phyloP scores from a whole-genome alignment of 2,797 vertebrate genomes.

The Tympanoctomys barrerae region DNA sequence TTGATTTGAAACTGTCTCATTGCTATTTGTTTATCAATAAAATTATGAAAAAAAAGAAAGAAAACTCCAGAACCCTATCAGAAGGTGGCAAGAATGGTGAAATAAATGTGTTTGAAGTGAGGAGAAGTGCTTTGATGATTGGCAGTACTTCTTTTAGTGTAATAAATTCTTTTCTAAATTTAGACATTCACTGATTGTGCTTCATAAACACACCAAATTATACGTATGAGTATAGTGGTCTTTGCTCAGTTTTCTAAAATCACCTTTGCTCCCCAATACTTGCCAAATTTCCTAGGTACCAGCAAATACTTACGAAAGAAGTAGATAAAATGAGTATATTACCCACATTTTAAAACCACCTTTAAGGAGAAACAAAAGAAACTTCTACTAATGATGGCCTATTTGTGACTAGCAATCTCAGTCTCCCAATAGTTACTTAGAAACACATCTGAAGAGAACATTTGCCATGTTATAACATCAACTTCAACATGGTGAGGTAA shows the following conservation, averaged over 20 bases:
- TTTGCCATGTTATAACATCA: not conserved
- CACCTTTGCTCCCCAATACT: not conserved
- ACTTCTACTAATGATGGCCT: not conserved
- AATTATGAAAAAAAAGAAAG: not conserved
- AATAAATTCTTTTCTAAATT: not conserved
- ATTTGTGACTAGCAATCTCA: not conserved
- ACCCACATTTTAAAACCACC: not conserved
- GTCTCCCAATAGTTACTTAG: not conserved
- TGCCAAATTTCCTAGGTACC: not conserved
- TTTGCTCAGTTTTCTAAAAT: not conserved
- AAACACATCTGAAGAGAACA: not conserved
- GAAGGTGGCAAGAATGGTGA: not conserved
- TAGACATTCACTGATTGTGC: not conserved
- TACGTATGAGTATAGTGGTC: not conserved
- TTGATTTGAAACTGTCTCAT: too few species aligned
- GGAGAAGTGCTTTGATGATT: not conserved
- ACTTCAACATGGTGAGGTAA: not conserved
- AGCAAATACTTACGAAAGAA: constrained; percentile 36
- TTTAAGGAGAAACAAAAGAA: not conserved
- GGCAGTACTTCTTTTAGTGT: not conserved
- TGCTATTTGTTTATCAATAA: too few species aligned
- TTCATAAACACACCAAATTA: not conserved
- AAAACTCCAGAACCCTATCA: not conserved
- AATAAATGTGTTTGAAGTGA: not conserved
- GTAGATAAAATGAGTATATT: not conserved